Evolutionary conservation across 1,140 invertebrate species (phyloP).

Genomic region (Pseudomyrmex concolor): DNA sequence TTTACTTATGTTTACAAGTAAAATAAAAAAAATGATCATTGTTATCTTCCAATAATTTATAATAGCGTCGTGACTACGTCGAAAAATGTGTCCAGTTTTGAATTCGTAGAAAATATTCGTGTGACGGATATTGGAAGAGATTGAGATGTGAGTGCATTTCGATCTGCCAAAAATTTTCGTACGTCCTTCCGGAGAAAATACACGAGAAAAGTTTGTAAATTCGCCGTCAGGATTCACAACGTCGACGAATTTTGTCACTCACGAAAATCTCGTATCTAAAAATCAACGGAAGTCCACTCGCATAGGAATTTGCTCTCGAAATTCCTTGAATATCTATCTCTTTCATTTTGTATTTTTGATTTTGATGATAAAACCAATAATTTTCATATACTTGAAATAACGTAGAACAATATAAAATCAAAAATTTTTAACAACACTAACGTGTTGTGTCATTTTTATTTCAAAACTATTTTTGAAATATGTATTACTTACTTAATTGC

Average conservation of each 20-base stretch:
- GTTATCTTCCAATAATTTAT: background rate
- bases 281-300: background rate
- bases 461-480: background rate
- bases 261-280: background rate
- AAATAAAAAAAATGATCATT: background rate
- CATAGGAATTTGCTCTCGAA: background rate
- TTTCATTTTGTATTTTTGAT: background rate
- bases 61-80: background rate
- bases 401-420: background rate
- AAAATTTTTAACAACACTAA: background rate
- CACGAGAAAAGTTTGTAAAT: constrained; percentile 40
- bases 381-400: background rate
- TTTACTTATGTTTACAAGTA: too few relatives aligned
- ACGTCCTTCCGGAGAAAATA: constrained; percentile 3
- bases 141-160: constrained; percentile 16
- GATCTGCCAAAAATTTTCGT: constrained; percentile 31
- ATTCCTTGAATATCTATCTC: background rate
- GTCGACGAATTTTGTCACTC: constrained; percentile 32
- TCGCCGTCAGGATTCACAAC: constrained; percentile 1
- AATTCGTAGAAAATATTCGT: constrained; percentile 18
- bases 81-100: background rate
- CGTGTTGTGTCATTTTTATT: background rate
- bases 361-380: background rate
- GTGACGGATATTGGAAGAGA: background rate
- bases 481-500: too few relatives aligned